phyloP scores from a whole-genome alignment of 2,113 vertebrate genomes.

The Melanostigma gelatinosum region DNA sequence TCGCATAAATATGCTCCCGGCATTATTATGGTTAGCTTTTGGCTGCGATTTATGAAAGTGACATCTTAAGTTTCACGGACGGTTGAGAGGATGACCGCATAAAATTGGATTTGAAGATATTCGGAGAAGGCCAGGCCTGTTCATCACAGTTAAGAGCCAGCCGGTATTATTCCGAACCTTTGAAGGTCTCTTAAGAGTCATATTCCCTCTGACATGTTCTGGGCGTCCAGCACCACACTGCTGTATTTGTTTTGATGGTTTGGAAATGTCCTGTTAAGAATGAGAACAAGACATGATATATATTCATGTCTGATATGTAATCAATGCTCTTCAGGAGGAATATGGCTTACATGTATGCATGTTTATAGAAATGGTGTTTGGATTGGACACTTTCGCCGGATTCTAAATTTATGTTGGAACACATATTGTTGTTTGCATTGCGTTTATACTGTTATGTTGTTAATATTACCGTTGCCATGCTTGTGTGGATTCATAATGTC shows the following conservation, averaged over 20 bases:
- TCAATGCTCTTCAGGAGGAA: background rate
- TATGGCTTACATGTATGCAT: background rate
- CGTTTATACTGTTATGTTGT: too few relatives aligned
- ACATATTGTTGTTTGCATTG: too few relatives aligned
- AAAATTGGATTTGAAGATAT: slow-evolving; percentile 67
- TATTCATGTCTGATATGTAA: background rate
- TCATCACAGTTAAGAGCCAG: slow-evolving; percentile 9
- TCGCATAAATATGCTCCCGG: background rate
- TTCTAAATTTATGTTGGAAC: background rate
- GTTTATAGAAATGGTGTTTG: background rate
- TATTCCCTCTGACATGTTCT: slow-evolving; percentile 4
- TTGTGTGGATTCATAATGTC: background rate
- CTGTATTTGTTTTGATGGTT: slow-evolving; percentile 12
- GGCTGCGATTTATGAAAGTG: slow-evolving; percentile 58
- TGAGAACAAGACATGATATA: background rate
- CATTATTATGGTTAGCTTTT: slow-evolving; percentile 39
- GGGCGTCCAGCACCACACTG: background rate
- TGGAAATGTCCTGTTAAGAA: background rate
- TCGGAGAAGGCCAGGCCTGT: slow-evolving; percentile 4
- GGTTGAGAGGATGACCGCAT: slow-evolving; percentile 46
- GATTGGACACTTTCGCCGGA: background rate
- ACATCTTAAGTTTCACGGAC: slow-evolving; percentile 66
- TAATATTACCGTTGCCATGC: background rate
- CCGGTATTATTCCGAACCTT: background rate
- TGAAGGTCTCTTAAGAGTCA: slow-evolving; percentile 25